Conservation (phyloP, 2,797 vertebrate genomes). For the Sarcoramphus papa region DNA sequence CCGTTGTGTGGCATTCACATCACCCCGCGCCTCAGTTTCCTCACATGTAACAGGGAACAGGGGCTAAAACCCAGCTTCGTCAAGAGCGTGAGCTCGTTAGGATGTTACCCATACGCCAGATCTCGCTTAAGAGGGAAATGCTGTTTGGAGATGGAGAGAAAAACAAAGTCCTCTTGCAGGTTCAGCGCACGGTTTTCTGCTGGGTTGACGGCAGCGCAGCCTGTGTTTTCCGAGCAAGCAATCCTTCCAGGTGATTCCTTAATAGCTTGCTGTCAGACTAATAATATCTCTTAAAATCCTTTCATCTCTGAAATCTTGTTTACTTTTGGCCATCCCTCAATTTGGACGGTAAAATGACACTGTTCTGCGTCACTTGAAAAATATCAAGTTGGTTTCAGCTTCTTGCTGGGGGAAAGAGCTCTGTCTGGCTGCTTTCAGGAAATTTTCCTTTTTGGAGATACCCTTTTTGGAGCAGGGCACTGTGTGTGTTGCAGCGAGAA, state of each 20-base stretch:
- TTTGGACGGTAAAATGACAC: not conserved
- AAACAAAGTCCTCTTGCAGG: not conserved
- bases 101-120: rapidly evolving
- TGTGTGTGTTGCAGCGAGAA: rapidly evolving
- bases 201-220: not conserved
- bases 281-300: not conserved
- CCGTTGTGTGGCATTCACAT: rapidly evolving
- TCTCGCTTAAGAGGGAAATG: not conserved
- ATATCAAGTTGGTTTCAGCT: rapidly evolving
- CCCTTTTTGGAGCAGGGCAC: not conserved
- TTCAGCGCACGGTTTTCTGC: not conserved
- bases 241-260: not conserved
- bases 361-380: not conserved
- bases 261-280: not conserved
- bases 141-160: not conserved
- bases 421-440: not conserved
- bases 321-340: not conserved
- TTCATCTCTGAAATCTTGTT: not conserved
- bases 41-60: not conserved
- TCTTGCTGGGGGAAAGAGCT: not conserved
- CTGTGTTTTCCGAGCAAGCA: not conserved
- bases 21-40: not conserved
- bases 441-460: not conserved
- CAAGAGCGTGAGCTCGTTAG: rapidly evolving
- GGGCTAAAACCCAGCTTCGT: not conserved